Percentiles rank a stretch among this genome's conserved stretches.
phyloP scores from a whole-genome alignment of 2,113 vertebrate species.

The Gavia stellata region DNA sequence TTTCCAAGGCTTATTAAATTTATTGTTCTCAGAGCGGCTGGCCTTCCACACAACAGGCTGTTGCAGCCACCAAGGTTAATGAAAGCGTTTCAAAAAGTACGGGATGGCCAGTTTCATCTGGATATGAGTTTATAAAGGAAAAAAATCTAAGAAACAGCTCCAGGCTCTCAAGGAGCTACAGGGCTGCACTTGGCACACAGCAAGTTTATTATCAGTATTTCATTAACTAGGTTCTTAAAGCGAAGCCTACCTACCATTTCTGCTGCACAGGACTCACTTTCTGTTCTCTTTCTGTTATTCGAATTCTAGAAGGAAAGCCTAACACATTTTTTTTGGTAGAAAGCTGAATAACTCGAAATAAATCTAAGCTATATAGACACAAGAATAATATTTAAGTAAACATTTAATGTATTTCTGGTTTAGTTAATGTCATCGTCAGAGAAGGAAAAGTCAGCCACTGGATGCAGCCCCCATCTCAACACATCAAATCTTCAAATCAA shows the following conservation, averaged over 20 bases:
- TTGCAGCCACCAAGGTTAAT: constrained; percentile 1
- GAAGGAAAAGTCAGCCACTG: background rate
- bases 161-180: constrained; percentile 6
- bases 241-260: background rate
- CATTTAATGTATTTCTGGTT: background rate
- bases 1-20: constrained; percentile 39
- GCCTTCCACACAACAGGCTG: background rate
- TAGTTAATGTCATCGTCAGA: background rate
- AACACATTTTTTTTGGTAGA: background rate
- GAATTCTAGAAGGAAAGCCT: background rate
- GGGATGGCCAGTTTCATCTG: background rate
- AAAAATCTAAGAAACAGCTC: background rate
- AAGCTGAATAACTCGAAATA: background rate
- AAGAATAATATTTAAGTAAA: background rate
- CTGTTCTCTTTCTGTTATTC: background rate
- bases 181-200: background rate
- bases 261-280: background rate
- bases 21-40: background rate
- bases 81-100: background rate
- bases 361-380: background rate
- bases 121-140: background rate
- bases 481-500: background rate
- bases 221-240: constrained; percentile 48
- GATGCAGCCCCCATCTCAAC: background rate
- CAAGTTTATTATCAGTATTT: constrained; percentile 19